Conservation (phyloP, 1,140 invertebrate genomes). For the Drosophila takahashii region DNA sequence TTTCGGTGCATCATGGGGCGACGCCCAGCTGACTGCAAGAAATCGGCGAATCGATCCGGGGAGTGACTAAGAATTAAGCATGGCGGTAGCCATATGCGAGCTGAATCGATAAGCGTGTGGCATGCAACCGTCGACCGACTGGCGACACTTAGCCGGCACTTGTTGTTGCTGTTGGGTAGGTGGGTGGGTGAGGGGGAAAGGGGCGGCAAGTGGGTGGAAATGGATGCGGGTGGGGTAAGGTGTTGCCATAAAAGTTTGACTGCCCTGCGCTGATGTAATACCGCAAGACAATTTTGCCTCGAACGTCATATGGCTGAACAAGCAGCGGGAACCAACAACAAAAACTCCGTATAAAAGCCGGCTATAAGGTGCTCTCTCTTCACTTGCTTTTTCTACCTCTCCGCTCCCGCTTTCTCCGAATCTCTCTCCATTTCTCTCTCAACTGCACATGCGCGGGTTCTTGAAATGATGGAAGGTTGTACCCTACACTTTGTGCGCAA, state of each 20-base stretch:
- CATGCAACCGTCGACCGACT: conserved; percentile 46
- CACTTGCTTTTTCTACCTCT: not conserved
- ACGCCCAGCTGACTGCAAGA: conserved; percentile 49
- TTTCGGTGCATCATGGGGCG: conserved; percentile 6
- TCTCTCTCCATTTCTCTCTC: conserved; percentile 1
- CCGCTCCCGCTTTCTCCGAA: not conserved
- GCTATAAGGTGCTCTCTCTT: conserved; percentile 30
- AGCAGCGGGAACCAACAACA: conserved; percentile 47
- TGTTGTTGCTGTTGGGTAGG: conserved; percentile 30
- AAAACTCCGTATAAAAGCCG: conserved; percentile 59
- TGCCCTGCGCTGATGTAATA: conserved; percentile 78
- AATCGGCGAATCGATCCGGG: conserved; percentile 35
- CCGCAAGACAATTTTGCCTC: conserved; percentile 74
- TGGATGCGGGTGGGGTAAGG: conserved; percentile 35
- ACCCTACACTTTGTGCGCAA: conserved; percentile 25
- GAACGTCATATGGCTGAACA: conserved; percentile 68
- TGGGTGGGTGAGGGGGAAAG: conserved; percentile 7
- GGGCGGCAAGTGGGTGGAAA: conserved; percentile 1
- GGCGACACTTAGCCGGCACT: conserved; percentile 69
- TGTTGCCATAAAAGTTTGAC: conserved; percentile 68
- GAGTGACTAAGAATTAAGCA: conserved; percentile 45
- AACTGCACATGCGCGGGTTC: conserved; percentile 45
- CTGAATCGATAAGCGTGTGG: conserved; percentile 47
- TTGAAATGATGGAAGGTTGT: conserved; percentile 26
- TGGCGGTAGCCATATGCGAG: conserved; percentile 45